These are phyloP conservation scores for Eudasyphora cyanicolor DNA, from an alignment of 2,888 invertebrate species.

Conservation along the genomic window DNA sequence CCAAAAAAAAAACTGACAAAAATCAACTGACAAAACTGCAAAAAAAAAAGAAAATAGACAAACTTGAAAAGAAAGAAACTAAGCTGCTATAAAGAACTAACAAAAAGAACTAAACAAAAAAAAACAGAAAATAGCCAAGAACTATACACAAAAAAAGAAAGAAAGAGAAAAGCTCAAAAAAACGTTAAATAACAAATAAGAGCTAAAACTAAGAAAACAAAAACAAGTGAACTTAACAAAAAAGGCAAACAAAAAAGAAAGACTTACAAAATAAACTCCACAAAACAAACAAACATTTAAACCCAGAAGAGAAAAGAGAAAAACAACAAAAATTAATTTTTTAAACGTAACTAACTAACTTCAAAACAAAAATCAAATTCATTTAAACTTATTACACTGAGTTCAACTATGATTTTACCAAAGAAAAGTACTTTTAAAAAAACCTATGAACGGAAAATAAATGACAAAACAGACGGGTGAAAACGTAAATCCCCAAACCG, in stretches of 20 bases:
- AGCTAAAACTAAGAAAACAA: constrained; percentile 34
- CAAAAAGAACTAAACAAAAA: constrained; percentile 30
- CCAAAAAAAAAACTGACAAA: constrained; percentile 31
- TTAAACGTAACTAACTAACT: constrained; percentile 33
- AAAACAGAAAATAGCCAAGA: constrained; percentile 54
- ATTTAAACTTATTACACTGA: constrained; percentile 63
- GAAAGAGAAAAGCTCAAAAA: constrained; percentile 57
- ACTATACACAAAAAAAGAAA: constrained; percentile 63
- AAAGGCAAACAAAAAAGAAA: constrained; percentile 35
- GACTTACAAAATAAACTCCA: constrained; percentile 19
- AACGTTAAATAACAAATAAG: constrained; percentile 42
- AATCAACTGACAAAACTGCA: constrained; percentile 60
- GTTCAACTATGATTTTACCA: too few relatives aligned
- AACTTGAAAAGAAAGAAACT: constrained; percentile 28
- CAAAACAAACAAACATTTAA: neutral
- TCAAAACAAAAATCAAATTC: constrained; percentile 44
- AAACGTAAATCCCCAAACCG: constrained; percentile 59
- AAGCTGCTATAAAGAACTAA: too few relatives aligned
- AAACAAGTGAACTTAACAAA: constrained; percentile 46
- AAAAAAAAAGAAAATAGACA: constrained; percentile 37
- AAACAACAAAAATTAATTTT: constrained; percentile 30
- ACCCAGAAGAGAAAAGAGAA: constrained; percentile 40
- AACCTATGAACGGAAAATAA: constrained; percentile 36
- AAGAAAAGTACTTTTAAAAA: too few relatives aligned
- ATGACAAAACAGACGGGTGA: constrained; percentile 61